Evolutionary conservation across 2,888 invertebrate genomes (phyloP).

Genomic region (Achlya flavicornis): DNA sequence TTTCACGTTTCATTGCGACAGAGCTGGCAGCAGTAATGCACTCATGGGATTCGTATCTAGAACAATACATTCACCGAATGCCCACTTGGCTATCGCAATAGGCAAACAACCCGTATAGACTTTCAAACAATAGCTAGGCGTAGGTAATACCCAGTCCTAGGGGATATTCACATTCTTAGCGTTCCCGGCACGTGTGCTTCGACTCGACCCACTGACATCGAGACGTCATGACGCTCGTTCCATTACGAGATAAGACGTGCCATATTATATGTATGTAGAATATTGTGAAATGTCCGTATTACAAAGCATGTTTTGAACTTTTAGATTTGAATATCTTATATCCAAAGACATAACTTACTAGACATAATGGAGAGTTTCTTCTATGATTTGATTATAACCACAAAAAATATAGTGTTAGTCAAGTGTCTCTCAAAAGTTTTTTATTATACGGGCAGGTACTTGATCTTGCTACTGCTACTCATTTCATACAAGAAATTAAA

Average conservation of each 20-base stretch:
- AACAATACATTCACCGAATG: not conserved
- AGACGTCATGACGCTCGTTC: conserved; percentile 24
- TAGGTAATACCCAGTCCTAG: conserved; percentile 16
- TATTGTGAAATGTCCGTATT: not conserved
- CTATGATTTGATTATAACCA: no score
- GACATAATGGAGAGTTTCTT: no score
- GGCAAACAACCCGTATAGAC: conserved; percentile 9
- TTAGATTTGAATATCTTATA: no score
- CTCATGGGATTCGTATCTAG: conserved; percentile 5
- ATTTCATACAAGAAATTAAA: no score
- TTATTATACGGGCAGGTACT: no score
- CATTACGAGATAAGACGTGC: conserved; percentile 40
- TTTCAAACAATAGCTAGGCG: conserved; percentile 24
- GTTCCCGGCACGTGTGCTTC: conserved; percentile 55
- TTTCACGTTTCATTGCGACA: not conserved
- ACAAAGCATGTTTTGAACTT: not conserved
- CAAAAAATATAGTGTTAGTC: no score
- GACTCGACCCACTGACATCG: conserved; percentile 62
- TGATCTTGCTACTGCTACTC: no score
- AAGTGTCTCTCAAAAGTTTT: no score
- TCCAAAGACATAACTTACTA: no score
- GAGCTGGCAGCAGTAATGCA: not conserved
- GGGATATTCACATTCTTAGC: conserved; percentile 26
- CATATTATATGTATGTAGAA: not conserved
- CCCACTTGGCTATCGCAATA: not conserved